phyloP scores from a whole-genome alignment of 2,113 vertebrate species.

The Pithys albifrons region DNA sequence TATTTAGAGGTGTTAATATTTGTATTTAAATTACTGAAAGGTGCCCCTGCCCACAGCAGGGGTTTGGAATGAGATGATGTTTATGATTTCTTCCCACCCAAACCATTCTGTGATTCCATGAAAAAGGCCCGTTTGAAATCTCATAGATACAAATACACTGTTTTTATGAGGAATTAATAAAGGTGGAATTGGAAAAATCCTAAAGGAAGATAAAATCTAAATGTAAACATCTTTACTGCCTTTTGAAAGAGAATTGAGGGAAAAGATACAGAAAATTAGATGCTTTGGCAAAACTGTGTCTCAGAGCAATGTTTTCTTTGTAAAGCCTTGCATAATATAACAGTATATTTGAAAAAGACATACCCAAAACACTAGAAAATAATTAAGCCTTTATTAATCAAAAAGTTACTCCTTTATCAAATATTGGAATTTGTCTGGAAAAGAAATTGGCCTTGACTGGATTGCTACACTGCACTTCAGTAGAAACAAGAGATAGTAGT shows the following conservation, averaged over 20 bases:
- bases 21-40: not conserved
- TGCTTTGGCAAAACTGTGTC: not conserved
- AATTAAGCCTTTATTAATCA: not conserved
- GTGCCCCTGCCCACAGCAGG: not conserved
- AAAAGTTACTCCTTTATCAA: not conserved
- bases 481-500: not conserved
- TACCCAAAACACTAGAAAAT: not conserved
- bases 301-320: constrained; percentile 1
- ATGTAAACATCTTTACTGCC: not conserved
- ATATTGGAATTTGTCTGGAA: not conserved
- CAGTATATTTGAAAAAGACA: not conserved
- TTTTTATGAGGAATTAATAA: not conserved
- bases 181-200: not conserved
- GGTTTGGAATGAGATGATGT: not conserved
- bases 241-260: not conserved
- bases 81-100: not conserved
- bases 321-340: not conserved
- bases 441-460: not conserved
- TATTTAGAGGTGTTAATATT: not conserved
- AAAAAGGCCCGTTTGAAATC: not conserved
- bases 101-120: not conserved
- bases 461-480: not conserved
- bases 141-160: not conserved
- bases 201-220: constrained; percentile 4
- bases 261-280: constrained; percentile 33